Evolutionary conservation across 2,113 vertebrate genomes (phyloP).

Genomic region (Cephalophus harveyi): DNA sequence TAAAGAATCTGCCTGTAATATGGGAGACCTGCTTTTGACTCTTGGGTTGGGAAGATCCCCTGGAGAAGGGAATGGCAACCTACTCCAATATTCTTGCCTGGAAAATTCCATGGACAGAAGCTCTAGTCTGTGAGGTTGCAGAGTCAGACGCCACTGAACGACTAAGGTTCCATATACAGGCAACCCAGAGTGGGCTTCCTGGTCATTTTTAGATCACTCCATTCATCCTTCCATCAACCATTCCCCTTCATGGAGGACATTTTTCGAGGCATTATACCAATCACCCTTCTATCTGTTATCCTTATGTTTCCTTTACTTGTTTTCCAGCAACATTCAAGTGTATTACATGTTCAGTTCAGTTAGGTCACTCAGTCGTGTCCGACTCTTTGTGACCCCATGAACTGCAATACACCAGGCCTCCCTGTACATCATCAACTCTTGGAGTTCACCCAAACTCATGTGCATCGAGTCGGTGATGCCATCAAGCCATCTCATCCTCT

Average conservation of each 20-base stretch:
- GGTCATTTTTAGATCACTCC: neutral
- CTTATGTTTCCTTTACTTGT: neutral
- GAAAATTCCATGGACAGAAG: neutral
- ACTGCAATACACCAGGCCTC: too few species aligned
- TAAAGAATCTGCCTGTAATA: neutral
- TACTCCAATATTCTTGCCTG: neutral
- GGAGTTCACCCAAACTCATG: too few species aligned
- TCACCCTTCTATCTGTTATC: neutral
- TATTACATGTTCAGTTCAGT: neutral
- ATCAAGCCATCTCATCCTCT: too few species aligned
- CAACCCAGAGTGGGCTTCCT: neutral
- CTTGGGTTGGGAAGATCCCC: neutral
- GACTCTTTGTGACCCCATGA: too few species aligned
- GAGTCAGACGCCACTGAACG: accelerated
- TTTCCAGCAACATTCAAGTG: neutral
- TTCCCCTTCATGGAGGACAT: neutral
- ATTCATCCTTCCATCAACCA: neutral
- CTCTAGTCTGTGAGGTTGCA: neutral
- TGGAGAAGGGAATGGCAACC: neutral
- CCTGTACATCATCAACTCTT: too few species aligned
- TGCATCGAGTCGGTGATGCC: too few species aligned
- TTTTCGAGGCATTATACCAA: neutral
- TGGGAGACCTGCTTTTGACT: neutral
- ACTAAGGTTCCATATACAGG: neutral
- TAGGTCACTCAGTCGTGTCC: too few species aligned